Evolutionary conservation across 2,113 vertebrate genomes (phyloP).

Genomic region (Clupea harengus): DNA sequence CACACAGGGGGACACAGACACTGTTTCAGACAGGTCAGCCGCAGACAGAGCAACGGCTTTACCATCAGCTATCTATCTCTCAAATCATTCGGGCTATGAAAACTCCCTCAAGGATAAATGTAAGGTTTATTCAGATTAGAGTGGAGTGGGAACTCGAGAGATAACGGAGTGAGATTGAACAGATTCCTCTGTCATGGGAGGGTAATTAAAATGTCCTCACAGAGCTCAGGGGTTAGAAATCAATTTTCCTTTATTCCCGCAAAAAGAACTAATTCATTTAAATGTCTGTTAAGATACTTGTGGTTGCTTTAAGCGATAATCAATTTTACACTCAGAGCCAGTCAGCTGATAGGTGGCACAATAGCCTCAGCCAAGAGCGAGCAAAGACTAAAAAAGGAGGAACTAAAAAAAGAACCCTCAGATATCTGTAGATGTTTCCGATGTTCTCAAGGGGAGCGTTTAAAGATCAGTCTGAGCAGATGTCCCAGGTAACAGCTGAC

Average conservation of each 20-base stretch:
- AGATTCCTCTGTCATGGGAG: not conserved
- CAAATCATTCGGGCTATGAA: not conserved
- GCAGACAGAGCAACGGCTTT: too few relatives aligned
- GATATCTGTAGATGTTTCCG: not conserved
- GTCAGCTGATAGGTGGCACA: not conserved
- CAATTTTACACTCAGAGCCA: not conserved
- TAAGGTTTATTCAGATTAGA: not conserved
- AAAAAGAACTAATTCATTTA: conserved; percentile 1
- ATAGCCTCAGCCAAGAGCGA: not conserved
- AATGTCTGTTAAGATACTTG: conserved; percentile 12
- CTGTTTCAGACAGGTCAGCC: too few relatives aligned
- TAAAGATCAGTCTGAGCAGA: not conserved
- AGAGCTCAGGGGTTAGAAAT: not conserved
- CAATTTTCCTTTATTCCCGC: not conserved
- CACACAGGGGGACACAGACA: too few relatives aligned
- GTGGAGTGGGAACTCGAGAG: not conserved
- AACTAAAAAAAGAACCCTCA: not conserved
- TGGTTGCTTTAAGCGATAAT: conserved; percentile 14
- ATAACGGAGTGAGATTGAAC: not conserved
- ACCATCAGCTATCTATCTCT: not conserved
- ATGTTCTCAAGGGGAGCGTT: not conserved
- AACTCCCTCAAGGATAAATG: not conserved
- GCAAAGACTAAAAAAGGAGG: not conserved
- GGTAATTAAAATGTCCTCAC: conserved; percentile 9
- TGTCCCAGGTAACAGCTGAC: not conserved